Evolutionary conservation across 2,113 vertebrate genomes (phyloP).

Genomic region (Pelodiscus sinensis): DNA sequence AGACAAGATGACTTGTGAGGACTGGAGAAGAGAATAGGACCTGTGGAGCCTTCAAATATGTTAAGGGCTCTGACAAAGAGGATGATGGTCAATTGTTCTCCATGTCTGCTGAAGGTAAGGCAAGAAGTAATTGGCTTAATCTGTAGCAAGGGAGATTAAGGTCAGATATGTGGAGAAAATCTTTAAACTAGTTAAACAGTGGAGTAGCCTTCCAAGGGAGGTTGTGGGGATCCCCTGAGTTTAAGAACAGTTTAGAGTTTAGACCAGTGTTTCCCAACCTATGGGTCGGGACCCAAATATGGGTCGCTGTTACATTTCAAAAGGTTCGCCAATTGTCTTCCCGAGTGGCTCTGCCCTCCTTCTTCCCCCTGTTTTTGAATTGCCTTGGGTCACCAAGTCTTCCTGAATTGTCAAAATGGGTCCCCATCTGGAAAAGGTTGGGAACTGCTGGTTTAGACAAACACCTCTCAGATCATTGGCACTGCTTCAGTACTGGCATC

Average conservation of each 20-base stretch:
- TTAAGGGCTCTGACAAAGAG: too few species aligned
- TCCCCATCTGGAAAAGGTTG: too few species aligned
- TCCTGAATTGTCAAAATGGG: too few species aligned
- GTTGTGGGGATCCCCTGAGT: neutral
- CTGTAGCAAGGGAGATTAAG: neutral
- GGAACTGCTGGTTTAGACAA: neutral
- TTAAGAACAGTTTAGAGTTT: neutral
- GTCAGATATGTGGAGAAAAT: neutral
- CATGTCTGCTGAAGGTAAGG: neutral
- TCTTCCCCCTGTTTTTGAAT: too few species aligned
- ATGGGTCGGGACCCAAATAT: too few species aligned
- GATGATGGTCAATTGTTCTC: neutral
- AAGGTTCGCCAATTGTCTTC: too few species aligned
- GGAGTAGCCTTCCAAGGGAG: neutral
- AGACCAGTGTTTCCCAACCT: too few species aligned
- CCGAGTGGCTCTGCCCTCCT: too few species aligned
- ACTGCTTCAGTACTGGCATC: neutral
- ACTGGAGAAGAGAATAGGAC: neutral
- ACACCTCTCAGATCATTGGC: neutral
- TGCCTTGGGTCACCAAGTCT: too few species aligned
- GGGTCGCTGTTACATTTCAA: too few species aligned
- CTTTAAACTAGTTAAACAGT: neutral
- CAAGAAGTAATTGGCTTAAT: neutral
- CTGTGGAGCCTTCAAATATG: neutral
- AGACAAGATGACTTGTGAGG: neutral